Percentiles rank a stretch among this genome's conserved stretches.
phyloP scores from a whole-genome alignment of 1,140 invertebrate genomes.

The Sinella curviseta region DNA sequence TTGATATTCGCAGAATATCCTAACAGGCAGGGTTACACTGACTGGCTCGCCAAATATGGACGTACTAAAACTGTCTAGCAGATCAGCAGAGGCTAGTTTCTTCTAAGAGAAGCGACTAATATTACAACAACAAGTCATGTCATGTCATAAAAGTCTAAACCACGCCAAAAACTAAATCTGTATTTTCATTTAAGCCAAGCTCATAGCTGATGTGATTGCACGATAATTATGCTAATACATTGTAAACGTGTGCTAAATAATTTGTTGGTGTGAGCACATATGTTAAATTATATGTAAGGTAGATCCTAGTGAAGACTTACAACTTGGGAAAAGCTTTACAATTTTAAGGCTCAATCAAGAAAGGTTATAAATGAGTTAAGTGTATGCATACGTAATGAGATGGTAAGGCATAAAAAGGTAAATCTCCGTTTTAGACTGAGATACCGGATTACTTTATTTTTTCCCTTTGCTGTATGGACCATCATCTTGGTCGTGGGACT shows the following conservation, averaged over 20 bases:
- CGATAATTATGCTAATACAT: neutral
- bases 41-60: conserved; percentile 13
- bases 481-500: too few relatives aligned
- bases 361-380: neutral
- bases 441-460: neutral
- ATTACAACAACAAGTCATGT: neutral
- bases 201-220: neutral
- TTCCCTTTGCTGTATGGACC: too few relatives aligned
- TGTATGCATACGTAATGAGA: neutral
- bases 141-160: neutral
- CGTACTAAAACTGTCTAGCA: neutral
- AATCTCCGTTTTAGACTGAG: neutral
- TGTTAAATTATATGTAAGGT: neutral
- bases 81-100: neutral
- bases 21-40: neutral
- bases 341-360: too few relatives aligned
- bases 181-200: neutral
- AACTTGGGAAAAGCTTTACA: too few relatives aligned
- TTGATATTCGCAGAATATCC: conserved; percentile 10
- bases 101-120: neutral
- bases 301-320: too few relatives aligned
- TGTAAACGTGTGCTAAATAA: neutral
- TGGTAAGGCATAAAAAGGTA: neutral
- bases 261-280: neutral
- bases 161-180: neutral